Percentiles rank a stretch among this genome's conserved stretches.
Evolutionary conservation across 2,113 vertebrate genomes (phyloP).

Genomic region (Anolis carolinensis): DNA sequence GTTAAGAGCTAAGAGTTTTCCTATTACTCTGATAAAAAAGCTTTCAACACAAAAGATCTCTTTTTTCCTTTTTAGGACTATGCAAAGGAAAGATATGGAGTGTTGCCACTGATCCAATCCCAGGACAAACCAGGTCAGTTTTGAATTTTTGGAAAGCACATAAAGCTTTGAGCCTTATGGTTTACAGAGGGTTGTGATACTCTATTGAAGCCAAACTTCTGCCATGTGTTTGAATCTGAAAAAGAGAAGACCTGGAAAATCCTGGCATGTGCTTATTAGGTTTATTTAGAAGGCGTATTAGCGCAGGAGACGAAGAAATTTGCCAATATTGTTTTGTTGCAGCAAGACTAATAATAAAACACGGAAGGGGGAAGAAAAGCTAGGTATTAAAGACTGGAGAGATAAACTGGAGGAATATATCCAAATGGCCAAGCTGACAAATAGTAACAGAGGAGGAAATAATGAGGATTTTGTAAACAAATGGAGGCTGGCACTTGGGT

Average conservation of each 20-base stretch:
- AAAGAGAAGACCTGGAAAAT: neutral
- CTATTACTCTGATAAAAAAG: neutral
- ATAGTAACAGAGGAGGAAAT: too few species aligned
- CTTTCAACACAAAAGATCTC: conserved; percentile 49
- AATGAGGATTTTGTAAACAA: too few species aligned
- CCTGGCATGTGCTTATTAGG: too few species aligned
- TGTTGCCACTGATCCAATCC: conserved; percentile 90
- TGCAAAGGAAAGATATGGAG: conserved; percentile 93
- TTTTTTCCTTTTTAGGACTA: conserved; percentile 85
- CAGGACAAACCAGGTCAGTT: conserved; percentile 95
- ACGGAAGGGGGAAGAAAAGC: too few species aligned
- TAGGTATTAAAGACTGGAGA: too few species aligned
- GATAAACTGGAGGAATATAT: too few species aligned
- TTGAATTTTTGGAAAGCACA: conserved; percentile 19
- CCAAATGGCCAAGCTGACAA: too few species aligned
- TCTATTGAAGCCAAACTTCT: neutral
- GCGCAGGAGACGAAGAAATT: too few species aligned
- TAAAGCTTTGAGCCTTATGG: neutral
- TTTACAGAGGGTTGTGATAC: neutral
- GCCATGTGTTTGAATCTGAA: neutral
- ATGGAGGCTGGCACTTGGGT: too few species aligned
- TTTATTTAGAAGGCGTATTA: too few species aligned
- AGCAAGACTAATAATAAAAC: too few species aligned
- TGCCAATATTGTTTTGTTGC: too few species aligned
- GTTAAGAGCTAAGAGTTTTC: neutral